phyloP scores from a whole-genome alignment of 2,113 vertebrate genomes.

The Sclerurus mexicanus region DNA sequence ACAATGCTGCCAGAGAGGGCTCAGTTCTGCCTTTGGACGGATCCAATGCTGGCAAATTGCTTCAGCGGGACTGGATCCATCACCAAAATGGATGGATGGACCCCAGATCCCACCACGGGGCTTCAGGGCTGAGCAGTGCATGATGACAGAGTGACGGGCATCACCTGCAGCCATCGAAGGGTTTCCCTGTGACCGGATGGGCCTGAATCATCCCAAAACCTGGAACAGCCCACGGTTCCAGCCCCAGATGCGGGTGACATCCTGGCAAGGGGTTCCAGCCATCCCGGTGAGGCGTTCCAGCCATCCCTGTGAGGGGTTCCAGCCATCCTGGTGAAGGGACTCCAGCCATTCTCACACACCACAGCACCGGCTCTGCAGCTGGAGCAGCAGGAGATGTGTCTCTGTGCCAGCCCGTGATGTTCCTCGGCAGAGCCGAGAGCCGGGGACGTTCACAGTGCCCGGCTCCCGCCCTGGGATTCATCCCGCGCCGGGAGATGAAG shows the following conservation, averaged over 20 bases:
- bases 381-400: background rate
- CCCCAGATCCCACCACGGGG: background rate
- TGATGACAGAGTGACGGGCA: background rate
- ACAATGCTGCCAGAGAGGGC: fast-evolving
- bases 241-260: too few relatives aligned
- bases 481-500: background rate
- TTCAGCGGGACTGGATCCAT: background rate
- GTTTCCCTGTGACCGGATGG: background rate
- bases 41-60: background rate
- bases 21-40: background rate
- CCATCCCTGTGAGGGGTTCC: fast-evolving
- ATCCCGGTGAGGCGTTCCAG: fast-evolving
- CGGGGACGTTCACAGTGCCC: background rate
- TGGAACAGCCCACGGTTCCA: fast-evolving
- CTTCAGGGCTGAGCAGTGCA: background rate
- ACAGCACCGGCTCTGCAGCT: fast-evolving
- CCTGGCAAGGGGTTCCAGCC: background rate
- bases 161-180: background rate
- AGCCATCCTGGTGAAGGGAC: fast-evolving
- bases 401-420: fast-evolving
- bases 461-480: background rate
- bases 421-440: background rate
- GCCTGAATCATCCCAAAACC: background rate
- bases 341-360: background rate
- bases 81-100: background rate